A percentile compares a stretch with the other conserved stretches of the same genome.
Conservation (phyloP, 2,113 vertebrate species). For the Dasyurus viverrinus region DNA sequence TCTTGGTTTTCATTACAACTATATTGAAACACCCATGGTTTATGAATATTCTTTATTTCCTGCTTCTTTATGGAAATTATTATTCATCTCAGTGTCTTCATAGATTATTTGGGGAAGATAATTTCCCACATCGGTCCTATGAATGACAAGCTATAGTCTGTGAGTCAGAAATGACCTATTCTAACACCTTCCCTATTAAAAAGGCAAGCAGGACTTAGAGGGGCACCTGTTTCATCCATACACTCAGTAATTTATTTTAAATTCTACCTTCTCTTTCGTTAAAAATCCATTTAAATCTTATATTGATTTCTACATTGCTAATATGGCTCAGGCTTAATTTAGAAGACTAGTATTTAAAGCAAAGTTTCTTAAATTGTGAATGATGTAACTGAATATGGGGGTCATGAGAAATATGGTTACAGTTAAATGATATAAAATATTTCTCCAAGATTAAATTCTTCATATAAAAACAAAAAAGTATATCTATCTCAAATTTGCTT, state of each 20-base stretch:
- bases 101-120: not conserved
- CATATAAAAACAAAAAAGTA: too few species aligned
- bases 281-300: not conserved
- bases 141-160: not conserved
- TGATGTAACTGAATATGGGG: too few species aligned
- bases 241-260: not conserved
- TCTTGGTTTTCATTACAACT: not conserved
- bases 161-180: not conserved
- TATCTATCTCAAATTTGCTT: too few species aligned
- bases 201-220: not conserved
- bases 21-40: not conserved
- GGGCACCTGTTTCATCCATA: too few species aligned
- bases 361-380: not conserved
- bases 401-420: too few species aligned
- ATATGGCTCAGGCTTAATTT: constrained; percentile 3
- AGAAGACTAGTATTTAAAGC: not conserved
- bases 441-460: too few species aligned
- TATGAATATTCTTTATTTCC: not conserved
- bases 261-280: not conserved
- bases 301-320: not conserved
- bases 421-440: too few species aligned
- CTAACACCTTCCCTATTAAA: constrained; percentile 17
- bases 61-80: too few species aligned
- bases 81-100: not conserved
- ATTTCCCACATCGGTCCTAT: too few species aligned